Conservation (phyloP, 2,888 invertebrate species). For the Trachelus tabidus region DNA sequence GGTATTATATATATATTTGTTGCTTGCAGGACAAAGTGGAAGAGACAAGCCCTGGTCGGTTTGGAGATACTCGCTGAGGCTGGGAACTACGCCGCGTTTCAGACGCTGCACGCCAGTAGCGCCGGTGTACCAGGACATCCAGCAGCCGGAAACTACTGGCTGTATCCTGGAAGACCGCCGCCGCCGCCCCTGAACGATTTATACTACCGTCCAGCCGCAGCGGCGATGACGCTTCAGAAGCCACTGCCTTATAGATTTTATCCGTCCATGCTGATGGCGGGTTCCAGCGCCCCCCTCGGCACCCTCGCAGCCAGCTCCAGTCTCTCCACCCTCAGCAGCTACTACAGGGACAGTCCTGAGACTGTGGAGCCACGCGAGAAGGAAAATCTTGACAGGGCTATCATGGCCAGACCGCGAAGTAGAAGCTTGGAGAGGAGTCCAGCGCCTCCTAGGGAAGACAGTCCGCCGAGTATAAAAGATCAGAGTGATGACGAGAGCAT, state of each 20-base stretch:
- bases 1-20: constrained; percentile 13
- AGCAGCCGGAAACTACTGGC: constrained; percentile 61
- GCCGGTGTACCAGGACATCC: constrained; percentile 57
- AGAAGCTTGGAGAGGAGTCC: constrained; percentile 50
- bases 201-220: constrained; percentile 85
- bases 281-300: constrained; percentile 76
- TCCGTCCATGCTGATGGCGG: constrained; percentile 73
- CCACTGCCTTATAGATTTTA: constrained; percentile 84
- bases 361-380: constrained; percentile 37
- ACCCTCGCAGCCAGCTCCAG: constrained; percentile 75
- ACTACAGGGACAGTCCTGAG: constrained; percentile 57
- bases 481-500: constrained; percentile 64
- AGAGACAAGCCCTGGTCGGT: constrained; percentile 97
- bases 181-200: constrained; percentile 75
- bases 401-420: constrained; percentile 51
- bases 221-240: constrained; percentile 82
- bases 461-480: constrained; percentile 56
- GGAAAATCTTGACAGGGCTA: constrained; percentile 38
- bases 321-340: constrained; percentile 56
- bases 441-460: constrained; percentile 54
- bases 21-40: constrained; percentile 95
- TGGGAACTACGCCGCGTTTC: constrained; percentile 98
- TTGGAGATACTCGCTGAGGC: constrained; percentile 96
- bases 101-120: constrained; percentile 85
- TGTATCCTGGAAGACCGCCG: constrained; percentile 69